Conservation (phyloP, 2,888 invertebrate species). For the Loripinus fragilis region DNA sequence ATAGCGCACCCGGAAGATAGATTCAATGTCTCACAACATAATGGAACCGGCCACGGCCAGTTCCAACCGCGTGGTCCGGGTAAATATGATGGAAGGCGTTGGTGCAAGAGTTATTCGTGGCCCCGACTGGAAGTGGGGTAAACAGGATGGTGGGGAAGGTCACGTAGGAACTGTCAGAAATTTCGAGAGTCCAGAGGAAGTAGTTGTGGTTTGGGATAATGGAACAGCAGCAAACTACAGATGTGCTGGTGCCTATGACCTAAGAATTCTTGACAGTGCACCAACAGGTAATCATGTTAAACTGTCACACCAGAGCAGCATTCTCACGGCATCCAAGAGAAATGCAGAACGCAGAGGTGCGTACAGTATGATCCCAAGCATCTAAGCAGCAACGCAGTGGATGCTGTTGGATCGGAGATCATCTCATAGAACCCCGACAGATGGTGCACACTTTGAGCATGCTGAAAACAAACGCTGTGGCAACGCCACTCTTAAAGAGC, state of each 20-base stretch:
- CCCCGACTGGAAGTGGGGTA: conserved; percentile 99
- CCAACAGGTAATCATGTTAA: conserved; percentile 94
- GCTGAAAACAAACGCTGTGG: too few species aligned
- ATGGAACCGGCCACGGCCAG: conserved; percentile 76
- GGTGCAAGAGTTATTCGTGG: conserved; percentile 97
- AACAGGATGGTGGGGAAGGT: conserved; percentile 96
- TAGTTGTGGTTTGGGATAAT: conserved; percentile 99
- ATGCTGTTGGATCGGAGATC: too few species aligned
- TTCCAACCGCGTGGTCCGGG: conserved; percentile 77
- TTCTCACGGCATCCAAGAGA: too few species aligned
- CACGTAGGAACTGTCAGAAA: conserved; percentile 98
- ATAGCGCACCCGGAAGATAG: conserved; percentile 4
- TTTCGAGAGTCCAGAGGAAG: conserved; percentile 97
- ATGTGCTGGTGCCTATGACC: conserved; percentile 87
- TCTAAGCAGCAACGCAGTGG: too few species aligned
- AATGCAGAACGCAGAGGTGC: too few species aligned
- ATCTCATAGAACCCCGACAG: too few species aligned
- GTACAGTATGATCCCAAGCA: too few species aligned
- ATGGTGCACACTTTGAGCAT: too few species aligned
- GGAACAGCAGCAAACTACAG: conserved; percentile 98
- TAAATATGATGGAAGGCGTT: conserved; percentile 95
- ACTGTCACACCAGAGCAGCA: too few species aligned
- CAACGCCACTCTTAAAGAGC: too few species aligned
- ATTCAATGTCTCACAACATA: conserved; percentile 47
- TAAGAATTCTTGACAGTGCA: conserved; percentile 96